Conservation (phyloP, 2,888 invertebrate genomes). For the Hipparchia sbordonii region DNA sequence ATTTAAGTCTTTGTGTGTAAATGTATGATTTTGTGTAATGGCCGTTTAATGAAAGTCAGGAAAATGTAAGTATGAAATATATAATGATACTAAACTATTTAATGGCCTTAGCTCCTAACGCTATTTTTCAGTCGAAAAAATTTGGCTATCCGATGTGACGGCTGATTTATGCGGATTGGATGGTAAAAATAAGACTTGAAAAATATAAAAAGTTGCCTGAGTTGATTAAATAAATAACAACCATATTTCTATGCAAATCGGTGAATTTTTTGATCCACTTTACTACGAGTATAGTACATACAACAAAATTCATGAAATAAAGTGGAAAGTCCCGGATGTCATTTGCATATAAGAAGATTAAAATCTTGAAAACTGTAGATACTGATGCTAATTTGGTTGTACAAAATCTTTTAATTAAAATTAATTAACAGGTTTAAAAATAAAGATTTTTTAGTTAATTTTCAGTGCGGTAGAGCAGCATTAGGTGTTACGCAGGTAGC, state of each 20-base stretch:
- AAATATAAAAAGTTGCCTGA: neutral
- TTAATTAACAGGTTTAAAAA: too few relatives aligned
- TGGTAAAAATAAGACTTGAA: neutral
- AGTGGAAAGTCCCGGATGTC: constrained; percentile 13
- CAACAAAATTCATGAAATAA: constrained; percentile 13
- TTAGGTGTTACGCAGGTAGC: too few relatives aligned
- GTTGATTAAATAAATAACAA: constrained; percentile 17
- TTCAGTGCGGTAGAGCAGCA: too few relatives aligned
- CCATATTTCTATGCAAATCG: constrained; percentile 16
- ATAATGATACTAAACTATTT: too few relatives aligned
- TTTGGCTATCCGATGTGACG: neutral
- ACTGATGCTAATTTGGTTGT: neutral
- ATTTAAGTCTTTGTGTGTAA: too few relatives aligned
- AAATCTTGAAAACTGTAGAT: neutral
- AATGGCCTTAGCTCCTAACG: too few relatives aligned
- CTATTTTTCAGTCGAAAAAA: neutral
- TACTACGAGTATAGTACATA: neutral
- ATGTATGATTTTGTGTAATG: too few relatives aligned
- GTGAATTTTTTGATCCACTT: constrained; percentile 15
- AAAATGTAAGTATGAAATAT: too few relatives aligned
- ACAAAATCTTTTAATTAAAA: too few relatives aligned
- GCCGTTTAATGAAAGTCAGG: too few relatives aligned
- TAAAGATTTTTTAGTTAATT: too few relatives aligned
- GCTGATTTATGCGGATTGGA: neutral
- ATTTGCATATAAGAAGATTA: constrained; percentile 5